phyloP scores from a whole-genome alignment of 2,113 vertebrate genomes.

The Lathamus discolor region DNA sequence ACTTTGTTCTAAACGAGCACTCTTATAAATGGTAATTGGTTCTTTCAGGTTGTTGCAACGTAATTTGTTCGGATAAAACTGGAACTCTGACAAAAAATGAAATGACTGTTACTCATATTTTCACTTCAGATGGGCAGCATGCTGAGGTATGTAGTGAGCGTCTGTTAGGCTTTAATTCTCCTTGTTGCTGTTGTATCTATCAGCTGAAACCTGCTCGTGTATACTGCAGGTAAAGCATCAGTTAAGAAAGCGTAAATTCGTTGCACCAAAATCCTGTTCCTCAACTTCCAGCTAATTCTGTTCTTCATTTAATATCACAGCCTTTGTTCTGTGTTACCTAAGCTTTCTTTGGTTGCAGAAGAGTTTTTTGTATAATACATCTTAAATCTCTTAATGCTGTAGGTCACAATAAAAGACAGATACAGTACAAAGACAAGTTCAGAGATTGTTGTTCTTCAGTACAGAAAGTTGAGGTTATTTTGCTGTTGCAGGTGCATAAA shows the following conservation, averaged over 20 bases:
- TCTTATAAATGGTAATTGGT: background rate
- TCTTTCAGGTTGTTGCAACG: conserved; percentile 92
- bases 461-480: background rate
- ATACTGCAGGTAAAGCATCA: background rate
- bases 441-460: background rate
- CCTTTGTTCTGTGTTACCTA: background rate
- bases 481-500: background rate
- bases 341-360: background rate
- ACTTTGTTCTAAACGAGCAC: background rate
- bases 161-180: background rate
- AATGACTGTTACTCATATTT: conserved; percentile 96
- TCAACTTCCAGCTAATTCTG: background rate
- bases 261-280: background rate
- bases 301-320: background rate
- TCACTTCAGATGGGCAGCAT: conserved; percentile 90
- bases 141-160: conserved; percentile 83
- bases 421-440: background rate
- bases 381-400: background rate
- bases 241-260: background rate
- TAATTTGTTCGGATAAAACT: conserved; percentile 99
- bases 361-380: background rate
- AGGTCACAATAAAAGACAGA: background rate
- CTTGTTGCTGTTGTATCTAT: background rate
- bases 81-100: conserved; percentile 98
- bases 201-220: background rate